Percentiles rank a stretch among this genome's conserved stretches.
These are phyloP conservation scores for Etheostoma nigrum DNA, from an alignment of 2,797 vertebrate genomes.

Conservation along the genomic window DNA sequence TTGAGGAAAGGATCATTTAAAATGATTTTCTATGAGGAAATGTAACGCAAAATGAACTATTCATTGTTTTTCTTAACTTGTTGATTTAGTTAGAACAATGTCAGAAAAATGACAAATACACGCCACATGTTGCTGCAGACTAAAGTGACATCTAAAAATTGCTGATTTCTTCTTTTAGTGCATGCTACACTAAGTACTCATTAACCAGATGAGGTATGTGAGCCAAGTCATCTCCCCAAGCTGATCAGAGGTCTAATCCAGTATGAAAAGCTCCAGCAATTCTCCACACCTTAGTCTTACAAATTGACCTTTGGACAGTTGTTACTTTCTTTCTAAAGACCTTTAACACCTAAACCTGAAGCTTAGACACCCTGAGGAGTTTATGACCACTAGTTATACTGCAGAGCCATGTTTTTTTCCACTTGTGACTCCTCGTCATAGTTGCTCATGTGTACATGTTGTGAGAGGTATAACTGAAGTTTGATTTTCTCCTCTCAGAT, in stretches of 20 bases:
- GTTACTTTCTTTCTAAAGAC: slow-evolving; percentile 18
- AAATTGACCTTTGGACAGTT: slow-evolving; percentile 38
- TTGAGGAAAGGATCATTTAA: background rate
- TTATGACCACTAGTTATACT: background rate
- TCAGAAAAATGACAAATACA: slow-evolving; percentile 15
- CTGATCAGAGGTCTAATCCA: slow-evolving; percentile 28
- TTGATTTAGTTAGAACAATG: background rate
- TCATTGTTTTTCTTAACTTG: background rate
- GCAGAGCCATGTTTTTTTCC: too few species aligned
- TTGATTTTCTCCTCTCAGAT: background rate
- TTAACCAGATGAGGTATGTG: slow-evolving; percentile 25
- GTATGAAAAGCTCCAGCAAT: slow-evolving; percentile 37
- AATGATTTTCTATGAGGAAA: background rate
- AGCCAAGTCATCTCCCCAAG: slow-evolving; percentile 10
- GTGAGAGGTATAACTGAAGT: background rate
- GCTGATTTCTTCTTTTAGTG: slow-evolving; percentile 42
- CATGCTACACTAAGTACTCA: slow-evolving; percentile 31
- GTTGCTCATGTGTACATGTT: background rate
- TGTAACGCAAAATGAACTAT: background rate
- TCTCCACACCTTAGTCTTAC: slow-evolving; percentile 17
- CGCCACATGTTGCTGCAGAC: background rate
- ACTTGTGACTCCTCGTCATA: background rate
- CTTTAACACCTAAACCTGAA: background rate
- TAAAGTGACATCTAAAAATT: slow-evolving; percentile 17
- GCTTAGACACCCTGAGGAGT: background rate